A percentile compares a stretch with the other conserved stretches of the same genome.
These are phyloP conservation scores for Napeogenes inachia DNA, from an alignment of 2,888 invertebrate species.

Conservation along the genomic window DNA sequence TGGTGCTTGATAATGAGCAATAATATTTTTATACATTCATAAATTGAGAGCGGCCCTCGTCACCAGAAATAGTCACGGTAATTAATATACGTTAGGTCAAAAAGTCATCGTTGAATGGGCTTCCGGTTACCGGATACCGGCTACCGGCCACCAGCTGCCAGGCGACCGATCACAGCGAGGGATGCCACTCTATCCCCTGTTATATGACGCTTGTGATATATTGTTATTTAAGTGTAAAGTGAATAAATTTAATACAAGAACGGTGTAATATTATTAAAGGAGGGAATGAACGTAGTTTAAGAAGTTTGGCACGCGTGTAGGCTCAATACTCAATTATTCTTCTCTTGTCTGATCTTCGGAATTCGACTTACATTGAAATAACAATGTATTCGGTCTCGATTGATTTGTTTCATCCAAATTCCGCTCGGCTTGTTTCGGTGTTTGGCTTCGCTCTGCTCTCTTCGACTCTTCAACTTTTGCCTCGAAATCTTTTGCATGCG, in stretches of 20 bases:
- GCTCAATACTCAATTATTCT: constrained; percentile 46
- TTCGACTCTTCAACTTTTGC: constrained; percentile 56
- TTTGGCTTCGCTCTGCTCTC: constrained; percentile 42
- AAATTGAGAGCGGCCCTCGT: constrained; percentile 56
- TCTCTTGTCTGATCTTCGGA: constrained; percentile 41
- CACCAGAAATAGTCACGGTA: constrained; percentile 25
- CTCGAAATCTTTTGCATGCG: constrained; percentile 75
- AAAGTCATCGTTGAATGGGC: constrained; percentile 49
- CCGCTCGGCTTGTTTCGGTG: constrained; percentile 44
- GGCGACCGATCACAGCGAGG: constrained; percentile 29
- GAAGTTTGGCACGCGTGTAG: constrained; percentile 67
- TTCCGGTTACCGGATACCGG: constrained; percentile 1
- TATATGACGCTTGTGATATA: constrained; percentile 76
- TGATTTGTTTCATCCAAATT: constrained; percentile 76
- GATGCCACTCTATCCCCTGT: constrained; percentile 47
- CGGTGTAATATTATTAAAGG: constrained; percentile 57
- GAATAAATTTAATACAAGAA: constrained; percentile 67
- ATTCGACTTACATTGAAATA: constrained; percentile 69
- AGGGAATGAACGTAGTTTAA: constrained; percentile 55
- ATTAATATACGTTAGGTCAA: constrained; percentile 52
- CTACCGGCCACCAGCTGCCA: constrained; percentile 22
- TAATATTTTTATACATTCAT: constrained; percentile 78
- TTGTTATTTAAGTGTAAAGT: constrained; percentile 77
- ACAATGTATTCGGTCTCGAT: constrained; percentile 65
- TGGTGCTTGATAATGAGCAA: constrained; percentile 77